Percentiles rank a stretch among this genome's conserved stretches.
phyloP scores from a whole-genome alignment of 2,888 invertebrate species.

The Aphelenchoides bicaudatus region DNA sequence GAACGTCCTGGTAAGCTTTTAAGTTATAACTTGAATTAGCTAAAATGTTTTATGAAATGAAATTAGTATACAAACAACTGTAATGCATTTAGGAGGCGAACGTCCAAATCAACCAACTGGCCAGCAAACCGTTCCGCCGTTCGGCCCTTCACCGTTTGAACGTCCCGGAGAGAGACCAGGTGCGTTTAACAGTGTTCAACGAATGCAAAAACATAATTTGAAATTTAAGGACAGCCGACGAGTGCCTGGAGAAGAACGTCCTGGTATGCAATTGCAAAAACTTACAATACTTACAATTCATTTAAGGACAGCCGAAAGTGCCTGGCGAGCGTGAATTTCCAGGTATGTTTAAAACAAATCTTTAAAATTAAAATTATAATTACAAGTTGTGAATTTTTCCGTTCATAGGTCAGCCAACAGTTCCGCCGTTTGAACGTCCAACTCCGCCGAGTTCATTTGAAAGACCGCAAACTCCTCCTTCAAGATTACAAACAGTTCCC shows the following conservation, averaged over 20 bases:
- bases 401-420: background rate
- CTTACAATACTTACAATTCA: background rate
- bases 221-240: background rate
- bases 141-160: too few relatives aligned
- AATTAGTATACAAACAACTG: too few relatives aligned
- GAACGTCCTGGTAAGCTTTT: background rate
- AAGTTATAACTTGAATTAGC: background rate
- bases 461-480: background rate
- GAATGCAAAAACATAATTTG: background rate
- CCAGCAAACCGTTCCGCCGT: constrained; percentile 10
- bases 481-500: constrained; percentile 1
- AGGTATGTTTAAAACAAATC: too few relatives aligned
- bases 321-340: constrained; percentile 4
- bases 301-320: constrained; percentile 9
- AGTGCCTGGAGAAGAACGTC: background rate
- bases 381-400: too few relatives aligned
- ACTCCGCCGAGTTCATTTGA: background rate
- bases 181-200: background rate
- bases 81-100: too few relatives aligned
- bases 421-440: background rate
- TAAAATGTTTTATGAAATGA: background rate
- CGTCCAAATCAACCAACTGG: too few relatives aligned
- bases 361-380: too few relatives aligned
- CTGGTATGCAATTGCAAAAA: background rate
- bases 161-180: too few relatives aligned